phyloP scores from a whole-genome alignment of 2,888 invertebrate species.

The Thysanoteuthis rhombus region DNA sequence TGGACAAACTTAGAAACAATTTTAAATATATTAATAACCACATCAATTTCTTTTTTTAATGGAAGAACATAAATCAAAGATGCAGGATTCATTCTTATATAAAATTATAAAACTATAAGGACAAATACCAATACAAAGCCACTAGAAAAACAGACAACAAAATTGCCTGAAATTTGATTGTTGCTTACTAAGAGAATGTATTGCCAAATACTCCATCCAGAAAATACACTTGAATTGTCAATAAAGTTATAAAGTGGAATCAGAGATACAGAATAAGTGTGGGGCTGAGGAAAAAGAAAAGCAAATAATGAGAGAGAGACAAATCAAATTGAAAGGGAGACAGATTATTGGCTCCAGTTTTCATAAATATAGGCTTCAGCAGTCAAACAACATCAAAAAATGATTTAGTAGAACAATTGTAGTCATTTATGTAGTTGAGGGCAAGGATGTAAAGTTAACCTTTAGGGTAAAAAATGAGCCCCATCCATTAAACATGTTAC shows the following conservation, averaged over 20 bases:
- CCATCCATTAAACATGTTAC: background rate
- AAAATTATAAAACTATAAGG: background rate
- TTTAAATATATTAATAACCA: background rate
- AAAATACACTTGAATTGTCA: background rate
- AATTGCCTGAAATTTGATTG: background rate
- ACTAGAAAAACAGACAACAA: background rate
- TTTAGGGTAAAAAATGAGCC: background rate
- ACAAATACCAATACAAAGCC: background rate
- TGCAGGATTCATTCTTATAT: background rate
- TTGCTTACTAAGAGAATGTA: background rate
- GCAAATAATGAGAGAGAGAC: background rate
- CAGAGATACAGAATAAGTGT: background rate
- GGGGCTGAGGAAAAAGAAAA: background rate
- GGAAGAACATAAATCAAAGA: background rate
- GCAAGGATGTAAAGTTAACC: background rate
- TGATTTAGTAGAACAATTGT: background rate
- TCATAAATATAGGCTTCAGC: background rate
- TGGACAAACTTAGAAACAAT: background rate
- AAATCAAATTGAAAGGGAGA: background rate
- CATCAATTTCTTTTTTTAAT: background rate
- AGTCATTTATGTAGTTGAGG: background rate
- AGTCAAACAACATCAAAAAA: background rate
- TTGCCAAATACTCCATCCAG: constrained; percentile 12
- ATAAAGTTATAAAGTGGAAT: background rate
- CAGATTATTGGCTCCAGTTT: background rate